A percentile compares a stretch with the other conserved stretches of the same genome.
phyloP scores from a whole-genome alignment of 2,797 vertebrate genomes.

The Megaceryle alcyon region DNA sequence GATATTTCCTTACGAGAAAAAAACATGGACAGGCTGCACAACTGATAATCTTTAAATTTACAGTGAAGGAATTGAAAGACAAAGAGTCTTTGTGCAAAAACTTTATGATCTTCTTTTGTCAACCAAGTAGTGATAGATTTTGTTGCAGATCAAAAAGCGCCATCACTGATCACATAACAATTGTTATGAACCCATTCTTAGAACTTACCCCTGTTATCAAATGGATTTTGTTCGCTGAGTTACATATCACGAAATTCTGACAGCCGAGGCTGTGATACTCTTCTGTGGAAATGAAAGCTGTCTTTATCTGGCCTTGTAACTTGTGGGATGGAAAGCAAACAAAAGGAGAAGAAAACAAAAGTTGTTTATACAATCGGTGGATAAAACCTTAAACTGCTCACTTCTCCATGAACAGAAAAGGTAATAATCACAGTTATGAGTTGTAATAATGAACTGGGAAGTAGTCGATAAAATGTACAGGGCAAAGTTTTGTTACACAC shows the following conservation, averaged over 20 bases:
- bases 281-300: slow-evolving; percentile 84
- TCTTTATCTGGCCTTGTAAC: slow-evolving; percentile 88
- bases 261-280: slow-evolving; percentile 85
- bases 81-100: not conserved
- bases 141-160: not conserved
- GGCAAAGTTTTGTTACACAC: not conserved
- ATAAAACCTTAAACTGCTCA: not conserved
- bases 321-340: slow-evolving; percentile 45
- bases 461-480: fast-evolving
- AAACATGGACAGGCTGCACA: not conserved
- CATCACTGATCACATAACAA: not conserved
- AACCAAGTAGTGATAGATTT: not conserved
- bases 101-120: not conserved
- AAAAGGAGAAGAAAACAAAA: not conserved
- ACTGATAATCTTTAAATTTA: not conserved
- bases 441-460: not conserved
- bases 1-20: not conserved
- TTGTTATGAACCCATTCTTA: not conserved
- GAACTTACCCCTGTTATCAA: slow-evolving; percentile 88
- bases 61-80: not conserved
- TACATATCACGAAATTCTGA: slow-evolving; percentile 80
- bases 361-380: not conserved
- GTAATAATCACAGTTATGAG: not conserved
- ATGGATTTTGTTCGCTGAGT: slow-evolving; percentile 76
- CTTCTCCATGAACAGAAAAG: not conserved